Evolutionary conservation across 2,113 vertebrate species (phyloP).

Genomic region (Embiotoca jacksoni): DNA sequence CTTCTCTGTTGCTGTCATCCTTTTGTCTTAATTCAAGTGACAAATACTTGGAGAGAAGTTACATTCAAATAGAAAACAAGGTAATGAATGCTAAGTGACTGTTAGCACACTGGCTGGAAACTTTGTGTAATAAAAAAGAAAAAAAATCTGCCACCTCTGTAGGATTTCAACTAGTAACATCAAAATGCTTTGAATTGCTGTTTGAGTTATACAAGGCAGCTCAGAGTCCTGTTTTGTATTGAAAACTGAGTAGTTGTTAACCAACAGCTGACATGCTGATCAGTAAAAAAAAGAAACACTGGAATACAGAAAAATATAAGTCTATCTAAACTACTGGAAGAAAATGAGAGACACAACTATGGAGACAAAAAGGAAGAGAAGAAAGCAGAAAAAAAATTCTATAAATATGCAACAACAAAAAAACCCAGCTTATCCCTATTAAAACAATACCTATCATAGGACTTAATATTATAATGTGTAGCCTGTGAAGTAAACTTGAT

Average conservation of each 20-base stretch:
- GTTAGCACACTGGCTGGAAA: neutral
- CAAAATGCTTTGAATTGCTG: neutral
- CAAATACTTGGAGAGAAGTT: neutral
- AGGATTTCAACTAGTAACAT: neutral
- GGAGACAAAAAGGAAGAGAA: neutral
- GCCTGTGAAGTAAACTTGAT: conserved; percentile 4
- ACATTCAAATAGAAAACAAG: neutral
- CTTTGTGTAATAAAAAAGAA: neutral
- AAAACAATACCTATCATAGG: neutral
- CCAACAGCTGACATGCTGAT: too few relatives aligned
- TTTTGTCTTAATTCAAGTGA: neutral
- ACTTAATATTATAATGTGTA: too few relatives aligned
- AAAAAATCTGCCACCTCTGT: neutral
- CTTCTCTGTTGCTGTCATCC: conserved; percentile 1
- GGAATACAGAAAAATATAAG: conserved; percentile 31
- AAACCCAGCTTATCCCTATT: neutral
- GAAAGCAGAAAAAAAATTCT: neutral
- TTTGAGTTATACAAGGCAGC: neutral
- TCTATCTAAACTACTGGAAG: conserved; percentile 55
- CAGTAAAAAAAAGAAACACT: conserved; percentile 44
- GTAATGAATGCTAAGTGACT: neutral
- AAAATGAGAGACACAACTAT: conserved; percentile 1
- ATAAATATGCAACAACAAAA: neutral
- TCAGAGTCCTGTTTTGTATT: neutral
- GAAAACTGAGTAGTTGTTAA: neutral